Evolutionary conservation across 2,888 invertebrate species (phyloP).

Genomic region (Tridacna gigas): DNA sequence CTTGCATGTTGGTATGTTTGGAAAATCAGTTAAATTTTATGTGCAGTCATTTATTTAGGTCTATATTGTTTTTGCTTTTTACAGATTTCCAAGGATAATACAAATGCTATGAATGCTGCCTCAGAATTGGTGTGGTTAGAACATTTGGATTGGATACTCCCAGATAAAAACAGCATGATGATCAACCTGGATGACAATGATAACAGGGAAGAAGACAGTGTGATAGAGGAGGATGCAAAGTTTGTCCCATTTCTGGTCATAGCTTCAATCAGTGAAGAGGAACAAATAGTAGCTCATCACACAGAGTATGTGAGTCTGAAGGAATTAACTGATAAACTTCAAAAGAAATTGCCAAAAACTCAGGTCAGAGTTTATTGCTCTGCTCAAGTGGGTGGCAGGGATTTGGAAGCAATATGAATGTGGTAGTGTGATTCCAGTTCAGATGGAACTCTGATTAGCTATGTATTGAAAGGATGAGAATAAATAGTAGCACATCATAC

Average conservation of each 20-base stretch:
- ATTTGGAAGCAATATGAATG: too few relatives aligned
- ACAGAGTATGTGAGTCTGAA: slow-evolving; percentile 64
- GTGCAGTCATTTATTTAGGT: too few relatives aligned
- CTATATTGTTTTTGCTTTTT: slow-evolving; percentile 11
- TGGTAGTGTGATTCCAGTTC: too few relatives aligned
- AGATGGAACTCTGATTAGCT: too few relatives aligned
- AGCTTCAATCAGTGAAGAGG: slow-evolving; percentile 18
- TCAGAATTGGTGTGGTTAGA: slow-evolving; percentile 61
- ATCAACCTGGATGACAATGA: slow-evolving; percentile 66
- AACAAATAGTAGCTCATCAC: slow-evolving; percentile 6
- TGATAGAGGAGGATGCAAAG: slow-evolving; percentile 28
- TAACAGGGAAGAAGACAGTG: slow-evolving; percentile 28
- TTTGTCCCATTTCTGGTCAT: slow-evolving; percentile 66
- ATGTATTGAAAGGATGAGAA: too few relatives aligned
- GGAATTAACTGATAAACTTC: slow-evolving; percentile 69
- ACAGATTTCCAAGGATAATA: slow-evolving; percentile 74
- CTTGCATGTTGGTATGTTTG: too few relatives aligned
- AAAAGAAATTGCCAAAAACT: slow-evolving; percentile 62
- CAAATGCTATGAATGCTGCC: slow-evolving; percentile 69
- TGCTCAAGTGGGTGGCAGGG: not conserved
- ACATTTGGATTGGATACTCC: slow-evolving; percentile 73
- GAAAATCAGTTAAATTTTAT: too few relatives aligned
- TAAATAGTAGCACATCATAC: too few relatives aligned
- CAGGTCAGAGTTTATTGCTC: slow-evolving; percentile 62
- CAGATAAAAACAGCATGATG: slow-evolving; percentile 55